These are phyloP conservation scores for Hydrozoanthus gracilis DNA, from an alignment of 92 coral and sea anemone species.

Conservation along the genomic window DNA sequence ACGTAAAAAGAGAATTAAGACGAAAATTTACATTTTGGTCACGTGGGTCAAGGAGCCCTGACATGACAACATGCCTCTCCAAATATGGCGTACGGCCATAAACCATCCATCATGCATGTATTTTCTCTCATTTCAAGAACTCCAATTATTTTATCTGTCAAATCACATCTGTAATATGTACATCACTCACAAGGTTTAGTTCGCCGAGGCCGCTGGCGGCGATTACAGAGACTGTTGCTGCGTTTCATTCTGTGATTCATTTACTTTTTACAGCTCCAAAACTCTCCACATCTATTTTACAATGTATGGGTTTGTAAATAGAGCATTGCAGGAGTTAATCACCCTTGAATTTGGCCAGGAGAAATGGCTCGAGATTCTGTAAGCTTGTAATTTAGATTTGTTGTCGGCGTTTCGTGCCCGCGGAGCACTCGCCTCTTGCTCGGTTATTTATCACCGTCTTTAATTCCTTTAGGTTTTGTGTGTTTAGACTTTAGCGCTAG, in stretches of 20 bases:
- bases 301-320: slow-evolving; percentile 97
- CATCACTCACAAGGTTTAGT: too few relatives aligned
- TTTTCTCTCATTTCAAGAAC: slow-evolving; percentile 6
- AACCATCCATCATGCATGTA: slow-evolving; percentile 11
- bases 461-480: not conserved
- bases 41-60: too few relatives aligned
- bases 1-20: too few relatives aligned
- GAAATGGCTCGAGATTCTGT: slow-evolving; percentile 93
- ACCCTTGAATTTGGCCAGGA: slow-evolving; percentile 86
- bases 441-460: not conserved
- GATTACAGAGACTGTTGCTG: not conserved
- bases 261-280: too few relatives aligned
- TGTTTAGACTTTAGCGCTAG: too few relatives aligned
- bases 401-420: not conserved
- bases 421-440: not conserved
- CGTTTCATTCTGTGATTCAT: too few relatives aligned
- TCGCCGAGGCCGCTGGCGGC: not conserved
- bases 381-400: slow-evolving; percentile 38
- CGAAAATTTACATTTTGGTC: too few relatives aligned
- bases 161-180: too few relatives aligned
- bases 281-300: not conserved
- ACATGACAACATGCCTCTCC: not conserved
- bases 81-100: not conserved
- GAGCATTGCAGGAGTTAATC: slow-evolving; percentile 91
- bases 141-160: slow-evolving; percentile 15